Evolutionary conservation across 2,888 invertebrate species (phyloP).

Genomic region (Achlya flavicornis): DNA sequence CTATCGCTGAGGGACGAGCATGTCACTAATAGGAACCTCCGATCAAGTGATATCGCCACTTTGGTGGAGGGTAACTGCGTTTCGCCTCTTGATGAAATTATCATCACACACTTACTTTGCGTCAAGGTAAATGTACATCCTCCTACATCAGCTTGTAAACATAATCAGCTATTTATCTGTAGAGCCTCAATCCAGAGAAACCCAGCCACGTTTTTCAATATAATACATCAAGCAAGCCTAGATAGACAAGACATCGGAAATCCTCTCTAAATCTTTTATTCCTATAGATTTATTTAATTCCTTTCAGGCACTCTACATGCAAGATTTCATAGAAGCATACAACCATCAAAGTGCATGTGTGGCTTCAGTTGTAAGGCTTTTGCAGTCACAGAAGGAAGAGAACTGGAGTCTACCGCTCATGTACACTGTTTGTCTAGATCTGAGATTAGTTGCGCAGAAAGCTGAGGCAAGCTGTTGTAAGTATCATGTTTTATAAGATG

Average conservation of each 20-base stretch:
- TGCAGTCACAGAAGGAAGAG: constrained; percentile 95
- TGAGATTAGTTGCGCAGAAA: constrained; percentile 92
- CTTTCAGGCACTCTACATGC: constrained; percentile 68
- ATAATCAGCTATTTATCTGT: constrained; percentile 84
- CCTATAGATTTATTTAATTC: constrained; percentile 24
- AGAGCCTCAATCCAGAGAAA: no score
- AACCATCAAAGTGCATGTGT: constrained; percentile 90
- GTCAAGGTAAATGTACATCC: constrained; percentile 74
- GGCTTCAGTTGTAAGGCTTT: constrained; percentile 90
- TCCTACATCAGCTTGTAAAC: no score
- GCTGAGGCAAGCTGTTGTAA: constrained; percentile 85
- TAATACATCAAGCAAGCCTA: no score
- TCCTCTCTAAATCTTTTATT: not conserved
- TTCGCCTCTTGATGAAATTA: constrained; percentile 90
- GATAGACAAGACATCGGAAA: not conserved
- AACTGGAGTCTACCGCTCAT: constrained; percentile 98
- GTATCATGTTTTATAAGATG: constrained; percentile 24
- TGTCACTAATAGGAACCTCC: constrained; percentile 87
- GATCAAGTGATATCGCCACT: constrained; percentile 87
- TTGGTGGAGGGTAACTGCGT: constrained; percentile 88
- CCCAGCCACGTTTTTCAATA: no score
- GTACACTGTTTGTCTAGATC: constrained; percentile 94
- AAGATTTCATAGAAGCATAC: constrained; percentile 88
- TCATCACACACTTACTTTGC: constrained; percentile 89
- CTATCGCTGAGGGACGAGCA: constrained; percentile 89